Conservation (phyloP, 2,113 vertebrate genomes). For the Cromileptes altivelis region DNA sequence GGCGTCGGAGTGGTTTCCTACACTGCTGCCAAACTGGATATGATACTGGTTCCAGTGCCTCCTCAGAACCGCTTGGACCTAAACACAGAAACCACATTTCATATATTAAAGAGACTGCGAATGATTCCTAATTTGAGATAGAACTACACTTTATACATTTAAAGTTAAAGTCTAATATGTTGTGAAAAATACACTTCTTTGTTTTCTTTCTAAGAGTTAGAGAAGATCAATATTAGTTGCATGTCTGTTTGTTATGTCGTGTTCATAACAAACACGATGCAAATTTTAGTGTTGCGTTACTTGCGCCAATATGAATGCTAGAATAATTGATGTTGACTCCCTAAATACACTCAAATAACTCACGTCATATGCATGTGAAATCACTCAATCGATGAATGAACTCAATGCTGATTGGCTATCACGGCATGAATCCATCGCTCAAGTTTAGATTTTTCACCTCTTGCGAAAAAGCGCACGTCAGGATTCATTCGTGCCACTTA, state of each 20-base stretch:
- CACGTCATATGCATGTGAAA: no score
- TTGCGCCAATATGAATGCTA: no score
- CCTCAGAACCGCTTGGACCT: slow-evolving; percentile 95
- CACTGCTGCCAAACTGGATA: slow-evolving; percentile 93
- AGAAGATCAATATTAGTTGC: background rate
- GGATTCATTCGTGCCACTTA: no score
- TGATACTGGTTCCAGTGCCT: slow-evolving; percentile 96
- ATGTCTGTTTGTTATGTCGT: background rate
- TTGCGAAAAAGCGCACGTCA: no score
- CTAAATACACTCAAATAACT: no score
- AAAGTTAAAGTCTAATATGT: background rate
- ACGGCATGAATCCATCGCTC: no score
- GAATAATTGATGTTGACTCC: no score
- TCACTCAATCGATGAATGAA: no score
- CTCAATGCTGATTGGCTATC: no score
- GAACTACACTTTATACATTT: background rate
- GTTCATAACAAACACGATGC: no score
- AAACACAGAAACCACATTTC: slow-evolving; percentile 7
- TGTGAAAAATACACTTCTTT: background rate
- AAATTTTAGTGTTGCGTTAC: no score
- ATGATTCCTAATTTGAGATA: background rate
- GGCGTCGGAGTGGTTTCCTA: slow-evolving; percentile 90
- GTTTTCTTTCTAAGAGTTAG: background rate
- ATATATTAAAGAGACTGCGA: background rate
- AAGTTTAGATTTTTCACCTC: no score